phyloP scores from a whole-genome alignment of 2,113 vertebrate species.

The Dromas ardeola region DNA sequence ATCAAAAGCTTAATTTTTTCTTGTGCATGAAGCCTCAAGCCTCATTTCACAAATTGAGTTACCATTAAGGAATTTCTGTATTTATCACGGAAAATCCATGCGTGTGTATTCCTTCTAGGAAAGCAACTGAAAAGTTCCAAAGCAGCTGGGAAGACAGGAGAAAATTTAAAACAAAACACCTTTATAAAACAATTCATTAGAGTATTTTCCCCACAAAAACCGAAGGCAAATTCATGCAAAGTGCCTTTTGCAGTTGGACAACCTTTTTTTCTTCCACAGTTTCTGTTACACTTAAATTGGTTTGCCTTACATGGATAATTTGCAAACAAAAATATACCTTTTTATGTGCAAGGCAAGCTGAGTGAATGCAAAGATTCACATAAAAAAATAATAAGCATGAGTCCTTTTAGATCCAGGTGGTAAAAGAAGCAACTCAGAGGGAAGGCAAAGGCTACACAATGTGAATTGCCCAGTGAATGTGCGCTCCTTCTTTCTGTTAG shows the following conservation, averaged over 20 bases:
- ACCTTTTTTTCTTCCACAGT: neutral
- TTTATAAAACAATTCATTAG: neutral
- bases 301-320: neutral
- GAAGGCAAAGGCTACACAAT: neutral
- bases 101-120: neutral
- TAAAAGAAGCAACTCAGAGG: neutral
- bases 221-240: neutral
- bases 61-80: neutral
- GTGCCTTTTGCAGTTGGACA: neutral
- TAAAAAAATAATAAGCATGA: neutral
- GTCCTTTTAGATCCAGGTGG: neutral
- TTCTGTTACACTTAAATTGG: neutral
- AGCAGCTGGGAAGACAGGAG: neutral
- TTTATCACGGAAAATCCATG: neutral
- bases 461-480: neutral
- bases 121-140: neutral
- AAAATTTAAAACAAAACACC: neutral
- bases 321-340: neutral
- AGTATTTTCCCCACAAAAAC: neutral
- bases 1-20: neutral
- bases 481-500: neutral
- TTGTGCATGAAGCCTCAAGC: neutral
- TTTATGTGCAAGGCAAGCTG: neutral
- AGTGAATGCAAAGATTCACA: neutral
- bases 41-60: neutral